Base-by-base conservation (phyloP, 2,797 vertebrate species). In the Gymnoscopelus braueri region DNA sequence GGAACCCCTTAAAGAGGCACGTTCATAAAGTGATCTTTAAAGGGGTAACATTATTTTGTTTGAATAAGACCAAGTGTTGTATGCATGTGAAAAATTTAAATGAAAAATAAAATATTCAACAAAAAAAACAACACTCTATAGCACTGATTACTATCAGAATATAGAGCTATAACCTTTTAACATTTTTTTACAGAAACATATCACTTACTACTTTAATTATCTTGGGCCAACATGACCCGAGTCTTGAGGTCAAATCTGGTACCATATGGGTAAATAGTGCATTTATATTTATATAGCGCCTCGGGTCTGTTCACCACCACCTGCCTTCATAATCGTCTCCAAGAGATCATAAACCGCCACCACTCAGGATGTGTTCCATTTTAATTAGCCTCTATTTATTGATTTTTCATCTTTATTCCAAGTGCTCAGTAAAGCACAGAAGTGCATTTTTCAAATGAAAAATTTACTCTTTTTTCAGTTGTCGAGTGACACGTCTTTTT, bases 281-380 rank as follows among this genome's bases (percentile, higher is more conserved):
- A 44, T 44, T 9, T 10, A 35, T 44, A 44, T 44, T 44, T 44
- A 44, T 44, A 44, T 39, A 8, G 50, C 5, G 50, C 50, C 13
- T 13, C n/a, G 50, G 50, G 51, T 65, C 52, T 47, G 55, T 9
- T 19, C 67, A 72, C 29, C 56, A 64, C 6, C 70, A 65, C 53
- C 62, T 72, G 72, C 29, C 66, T 32, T 15, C 65, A 77, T 55
- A 69, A 51, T 35, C 2, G 54, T 66, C 57, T 70, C 60, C 15
- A 49, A 63, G 29, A 75, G 58, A 73, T 78, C 67, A 57, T 72
- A 59, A 82, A 68, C 32, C 24, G 5, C 48, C 58, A 55, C 15
- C 61, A 60, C 56, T 57, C 54, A 29, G 23, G 57, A 69, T 67
- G 29, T 53, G 50, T 24, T 68, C 26, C 23, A 56, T 39, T 68